Evolutionary conservation across 2,888 invertebrate species (phyloP), one percentile per base, ranked within the genome.

Genomic region (Lasius platythorax): DNA sequence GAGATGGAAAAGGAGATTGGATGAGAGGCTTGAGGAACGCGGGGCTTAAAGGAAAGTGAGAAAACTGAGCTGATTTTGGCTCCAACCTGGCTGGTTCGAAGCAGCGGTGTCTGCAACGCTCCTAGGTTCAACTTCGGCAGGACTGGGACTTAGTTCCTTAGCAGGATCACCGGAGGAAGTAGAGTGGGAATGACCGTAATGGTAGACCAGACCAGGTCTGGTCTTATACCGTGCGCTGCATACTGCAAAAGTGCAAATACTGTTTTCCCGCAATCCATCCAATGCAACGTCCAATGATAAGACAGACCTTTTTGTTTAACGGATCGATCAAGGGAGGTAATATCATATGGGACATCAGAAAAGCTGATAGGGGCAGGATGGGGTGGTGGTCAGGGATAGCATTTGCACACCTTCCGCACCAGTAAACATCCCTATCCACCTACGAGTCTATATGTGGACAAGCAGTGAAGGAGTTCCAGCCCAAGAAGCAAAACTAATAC

Each of bases 151-250:
- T 94, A 94, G 95, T 95, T 95, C 95, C 95, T 95, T 94, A 94
- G 95, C 95, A 95, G 95, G 95, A 93, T 95, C 95, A 94, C 95
- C 95, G 92, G 95, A 95, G 95, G 95, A 95, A 94, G 94, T 95
- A 95, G 95, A 95, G 96, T 98, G 98, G 94, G 98, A 98, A 96
- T 98, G 98, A 94, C 97, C 97, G 96, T 98, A 98, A 97, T 99
- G 99, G 96, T 99, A 99, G 93, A 98, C 98, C 95, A 99, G 97
- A 91, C 99, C 99, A 91, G 99, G 98, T 92, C 99, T 97, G 90
- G 99, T 99, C 97, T 99, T 99, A 97, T 99, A 99, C 94, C 98
- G 97, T 94, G 98, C 98, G 95, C 98, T 98, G 96, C 99, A 99
- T 95, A 98, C 98, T 98, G 97, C 95, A 96, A 95, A 95, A 95